A percentile compares a stretch with the other conserved stretches of the same genome.
Evolutionary conservation across 2,797 vertebrate genomes (phyloP).

Genomic region (Percopsis omiscomaycus): DNA sequence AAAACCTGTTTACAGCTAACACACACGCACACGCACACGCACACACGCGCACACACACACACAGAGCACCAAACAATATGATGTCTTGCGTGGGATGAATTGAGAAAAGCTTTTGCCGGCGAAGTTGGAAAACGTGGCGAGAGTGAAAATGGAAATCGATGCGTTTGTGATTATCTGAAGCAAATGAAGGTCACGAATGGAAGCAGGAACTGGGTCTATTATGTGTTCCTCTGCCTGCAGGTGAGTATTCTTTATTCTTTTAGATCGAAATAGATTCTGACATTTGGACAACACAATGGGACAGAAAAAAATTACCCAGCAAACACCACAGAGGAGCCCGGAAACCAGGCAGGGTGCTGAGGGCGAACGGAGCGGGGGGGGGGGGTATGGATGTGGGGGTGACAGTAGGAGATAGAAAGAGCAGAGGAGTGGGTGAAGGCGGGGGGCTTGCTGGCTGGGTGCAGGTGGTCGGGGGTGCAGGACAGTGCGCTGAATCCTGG

Average conservation of each 20-base stretch:
- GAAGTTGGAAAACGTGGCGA: background rate
- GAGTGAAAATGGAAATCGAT: conserved; percentile 15
- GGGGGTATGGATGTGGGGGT: conserved; percentile 45
- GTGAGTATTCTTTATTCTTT: conserved; percentile 54
- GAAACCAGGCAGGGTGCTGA: conserved; percentile 23
- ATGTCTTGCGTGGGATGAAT: background rate
- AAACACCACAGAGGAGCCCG: conserved; percentile 23
- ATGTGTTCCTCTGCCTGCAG: conserved; percentile 43
- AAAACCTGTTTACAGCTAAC: conserved; percentile 56
- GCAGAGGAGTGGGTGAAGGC: background rate
- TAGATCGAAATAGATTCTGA: conserved; percentile 40
- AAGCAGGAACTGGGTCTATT: conserved; percentile 42
- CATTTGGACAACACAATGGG: conserved; percentile 34
- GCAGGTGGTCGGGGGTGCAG: conserved; percentile 45
- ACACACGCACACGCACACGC: conserved; percentile 23
- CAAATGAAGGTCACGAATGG: conserved; percentile 49
- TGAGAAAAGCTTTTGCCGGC: background rate
- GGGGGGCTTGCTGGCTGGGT: conserved; percentile 28
- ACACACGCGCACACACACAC: conserved; percentile 53
- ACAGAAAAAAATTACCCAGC: conserved; percentile 27
- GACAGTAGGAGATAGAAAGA: conserved; percentile 41
- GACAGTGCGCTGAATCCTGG: conserved; percentile 70
- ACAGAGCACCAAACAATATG: conserved; percentile 21
- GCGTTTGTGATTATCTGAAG: conserved; percentile 32
- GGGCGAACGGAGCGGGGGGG: conserved; percentile 38